A percentile compares a stretch with the other conserved stretches of the same genome.
phyloP scores from a whole-genome alignment of 2,113 vertebrate species.

The Hemichromis elongatus region DNA sequence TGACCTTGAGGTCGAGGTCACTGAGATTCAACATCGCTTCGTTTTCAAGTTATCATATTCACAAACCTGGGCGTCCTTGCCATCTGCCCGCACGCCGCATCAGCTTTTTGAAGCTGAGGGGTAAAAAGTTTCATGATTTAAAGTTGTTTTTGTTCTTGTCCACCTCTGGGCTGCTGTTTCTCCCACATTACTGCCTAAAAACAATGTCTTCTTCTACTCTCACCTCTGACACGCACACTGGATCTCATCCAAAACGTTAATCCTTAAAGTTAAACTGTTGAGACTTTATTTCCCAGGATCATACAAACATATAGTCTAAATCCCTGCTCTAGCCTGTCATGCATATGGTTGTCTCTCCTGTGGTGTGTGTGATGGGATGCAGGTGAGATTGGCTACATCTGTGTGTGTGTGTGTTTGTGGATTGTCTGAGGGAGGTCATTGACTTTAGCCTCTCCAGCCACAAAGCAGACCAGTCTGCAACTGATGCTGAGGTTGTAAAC shows the following conservation, averaged over 20 bases:
- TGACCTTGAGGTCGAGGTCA: background rate
- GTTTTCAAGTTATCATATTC: background rate
- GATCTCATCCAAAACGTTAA: background rate
- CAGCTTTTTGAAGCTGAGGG: background rate
- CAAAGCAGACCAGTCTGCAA: accelerated
- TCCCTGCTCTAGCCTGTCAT: accelerated
- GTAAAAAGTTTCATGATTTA: background rate
- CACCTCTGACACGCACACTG: background rate
- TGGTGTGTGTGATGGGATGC: accelerated
- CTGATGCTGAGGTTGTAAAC: background rate
- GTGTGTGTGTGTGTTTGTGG: accelerated
- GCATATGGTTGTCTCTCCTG: accelerated
- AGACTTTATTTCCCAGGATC: background rate
- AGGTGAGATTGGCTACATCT: background rate
- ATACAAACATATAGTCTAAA: background rate
- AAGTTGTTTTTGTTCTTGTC: background rate
- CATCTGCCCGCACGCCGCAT: background rate
- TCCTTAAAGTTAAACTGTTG: background rate
- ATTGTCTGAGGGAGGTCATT: background rate
- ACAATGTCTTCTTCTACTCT: background rate
- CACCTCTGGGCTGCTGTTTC: background rate
- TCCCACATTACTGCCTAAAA: background rate
- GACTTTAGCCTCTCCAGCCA: background rate
- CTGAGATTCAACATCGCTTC: accelerated
- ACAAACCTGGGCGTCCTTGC: background rate